Percentiles rank a stretch among this genome's conserved stretches.
Conservation (phyloP, 2,888 invertebrate species). For the Ganaspis brasiliensis region DNA sequence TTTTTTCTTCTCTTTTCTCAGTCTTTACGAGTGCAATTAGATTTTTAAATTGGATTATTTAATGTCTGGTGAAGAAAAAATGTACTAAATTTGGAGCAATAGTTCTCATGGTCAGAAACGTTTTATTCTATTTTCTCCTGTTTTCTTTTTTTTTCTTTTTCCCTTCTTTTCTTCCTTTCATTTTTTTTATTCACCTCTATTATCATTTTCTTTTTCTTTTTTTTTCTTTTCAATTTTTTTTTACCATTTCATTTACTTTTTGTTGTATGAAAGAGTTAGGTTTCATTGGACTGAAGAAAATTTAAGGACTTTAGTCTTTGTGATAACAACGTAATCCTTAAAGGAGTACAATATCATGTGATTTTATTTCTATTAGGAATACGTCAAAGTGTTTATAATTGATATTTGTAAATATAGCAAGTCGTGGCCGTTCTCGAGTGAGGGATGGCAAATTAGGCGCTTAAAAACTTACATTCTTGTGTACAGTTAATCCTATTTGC, state of each 20-base stretch:
- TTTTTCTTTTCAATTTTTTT: background rate
- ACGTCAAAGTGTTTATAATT: background rate
- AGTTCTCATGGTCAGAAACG: background rate
- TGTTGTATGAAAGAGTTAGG: conserved; percentile 23
- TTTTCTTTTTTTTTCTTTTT: no score
- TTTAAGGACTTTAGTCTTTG: background rate
- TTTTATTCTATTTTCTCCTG: background rate
- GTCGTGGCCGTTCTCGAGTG: conserved; percentile 34
- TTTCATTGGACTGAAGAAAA: conserved; percentile 12
- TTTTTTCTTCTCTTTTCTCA: background rate
- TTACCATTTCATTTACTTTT: background rate
- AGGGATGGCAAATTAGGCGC: conserved; percentile 7
- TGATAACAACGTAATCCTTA: conserved; percentile 2
- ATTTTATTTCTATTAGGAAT: conserved; percentile 23
- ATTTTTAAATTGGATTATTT: background rate
- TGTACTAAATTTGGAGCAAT: background rate
- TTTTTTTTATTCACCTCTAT: no score
- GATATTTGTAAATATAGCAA: conserved; percentile 15
- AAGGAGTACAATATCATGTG: conserved; percentile 20
- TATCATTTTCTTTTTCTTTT: no score
- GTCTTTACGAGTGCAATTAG: background rate
- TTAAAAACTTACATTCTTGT: background rate
- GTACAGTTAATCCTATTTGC: background rate
- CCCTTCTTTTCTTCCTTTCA: no score
- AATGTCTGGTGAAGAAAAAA: background rate